Evolutionary conservation across 2,113 vertebrate species (phyloP).

Genomic region (Sorex fumeus): DNA sequence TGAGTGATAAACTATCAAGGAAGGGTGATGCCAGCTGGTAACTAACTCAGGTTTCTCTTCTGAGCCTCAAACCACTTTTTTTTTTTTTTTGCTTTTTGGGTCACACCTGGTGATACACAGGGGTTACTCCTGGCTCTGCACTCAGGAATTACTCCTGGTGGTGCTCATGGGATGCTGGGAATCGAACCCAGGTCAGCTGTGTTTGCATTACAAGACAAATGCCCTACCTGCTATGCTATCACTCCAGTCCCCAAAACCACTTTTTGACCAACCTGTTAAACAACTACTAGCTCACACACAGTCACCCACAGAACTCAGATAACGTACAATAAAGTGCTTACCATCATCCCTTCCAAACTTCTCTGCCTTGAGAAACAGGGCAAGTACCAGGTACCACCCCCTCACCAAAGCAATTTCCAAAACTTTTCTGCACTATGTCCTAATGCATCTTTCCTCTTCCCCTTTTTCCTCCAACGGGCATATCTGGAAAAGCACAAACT

Average conservation of each 20-base stretch:
- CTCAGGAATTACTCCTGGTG: no score
- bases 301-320: slow-evolving; percentile 58
- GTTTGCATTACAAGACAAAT: no score
- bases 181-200: no score
- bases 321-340: slow-evolving; percentile 26
- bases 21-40: not conserved
- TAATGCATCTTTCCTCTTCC: slow-evolving; percentile 42
- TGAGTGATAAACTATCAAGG: not conserved
- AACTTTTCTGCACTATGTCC: slow-evolving; percentile 38
- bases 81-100: no score
- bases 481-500: slow-evolving; percentile 23
- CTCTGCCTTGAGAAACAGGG: slow-evolving; percentile 38
- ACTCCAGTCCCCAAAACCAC: no score
- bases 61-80: not conserved
- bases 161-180: no score
- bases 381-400: not conserved
- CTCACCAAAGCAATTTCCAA: slow-evolving; percentile 35
- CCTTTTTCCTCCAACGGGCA: not conserved
- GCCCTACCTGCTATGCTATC: no score
- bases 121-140: no score
- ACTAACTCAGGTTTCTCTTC: slow-evolving; percentile 20
- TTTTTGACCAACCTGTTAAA: slow-evolving; percentile 57
- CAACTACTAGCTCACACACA: slow-evolving; percentile 64
- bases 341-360: slow-evolving; percentile 35
- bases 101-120: no score